Percentiles rank a stretch among this genome's conserved stretches.
phyloP scores from a whole-genome alignment of 1,140 invertebrate species.

The Heliconius hewitsoni region DNA sequence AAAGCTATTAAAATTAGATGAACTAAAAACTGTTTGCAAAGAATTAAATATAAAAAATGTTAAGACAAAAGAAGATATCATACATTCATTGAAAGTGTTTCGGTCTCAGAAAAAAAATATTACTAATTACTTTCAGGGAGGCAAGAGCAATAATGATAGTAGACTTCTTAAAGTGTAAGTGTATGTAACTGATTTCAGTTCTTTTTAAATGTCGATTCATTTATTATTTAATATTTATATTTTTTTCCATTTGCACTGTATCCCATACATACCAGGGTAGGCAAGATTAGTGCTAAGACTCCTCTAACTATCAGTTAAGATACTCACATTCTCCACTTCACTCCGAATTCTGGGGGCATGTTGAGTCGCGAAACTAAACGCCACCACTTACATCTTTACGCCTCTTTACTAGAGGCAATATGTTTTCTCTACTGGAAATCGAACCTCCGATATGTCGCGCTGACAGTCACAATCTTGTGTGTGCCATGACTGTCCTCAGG shows the following conservation, averaged over 20 bases:
- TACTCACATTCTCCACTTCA: neutral
- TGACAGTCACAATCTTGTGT: neutral
- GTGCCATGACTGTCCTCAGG: neutral
- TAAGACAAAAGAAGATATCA: slow-evolving; percentile 49
- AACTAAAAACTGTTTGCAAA: slow-evolving; percentile 59
- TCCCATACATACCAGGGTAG: neutral
- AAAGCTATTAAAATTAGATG: slow-evolving; percentile 51
- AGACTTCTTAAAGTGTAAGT: slow-evolving; percentile 54
- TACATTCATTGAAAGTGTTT: slow-evolving; percentile 43
- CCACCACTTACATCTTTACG: neutral
- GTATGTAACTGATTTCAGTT: neutral
- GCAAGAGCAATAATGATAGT: slow-evolving; percentile 45
- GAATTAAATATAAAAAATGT: slow-evolving; percentile 54
- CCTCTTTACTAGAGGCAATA: neutral
- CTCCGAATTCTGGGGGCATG: neutral
- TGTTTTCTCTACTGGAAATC: neutral
- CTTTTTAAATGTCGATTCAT: neutral
- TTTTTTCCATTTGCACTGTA: neutral
- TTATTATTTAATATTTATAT: neutral
- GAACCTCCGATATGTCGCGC: neutral
- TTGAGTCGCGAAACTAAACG: neutral
- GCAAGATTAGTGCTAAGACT: neutral
- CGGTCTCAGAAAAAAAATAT: slow-evolving; percentile 48
- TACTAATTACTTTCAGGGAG: slow-evolving; percentile 48
- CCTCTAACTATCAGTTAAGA: neutral